Evolutionary conservation across 2,888 invertebrate genomes (phyloP), one percentile per base, ranked within the genome.

Genomic region (Cancer borealis): DNA sequence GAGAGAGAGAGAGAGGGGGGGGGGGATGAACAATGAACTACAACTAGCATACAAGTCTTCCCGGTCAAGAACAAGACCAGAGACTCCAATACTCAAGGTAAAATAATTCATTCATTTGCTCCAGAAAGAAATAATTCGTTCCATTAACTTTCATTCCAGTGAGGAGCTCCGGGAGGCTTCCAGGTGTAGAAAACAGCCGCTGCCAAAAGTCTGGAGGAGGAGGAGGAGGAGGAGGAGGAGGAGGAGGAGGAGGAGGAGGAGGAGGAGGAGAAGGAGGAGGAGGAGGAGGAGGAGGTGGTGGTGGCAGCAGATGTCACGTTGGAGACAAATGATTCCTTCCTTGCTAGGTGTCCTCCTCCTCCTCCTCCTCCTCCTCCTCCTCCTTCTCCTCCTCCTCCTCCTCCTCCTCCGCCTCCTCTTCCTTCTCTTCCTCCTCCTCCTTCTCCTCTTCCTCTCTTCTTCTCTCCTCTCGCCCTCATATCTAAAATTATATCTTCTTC

Each of bases 1-100:
- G 49, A 90, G 90, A 90, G 91, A 60, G 60, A 60, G 91, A 91
- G 60, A 91, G 91, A 91, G 91, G 60, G 91, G 60, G 91, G 60
- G 91, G 60, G 30, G 26, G 60, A 17, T 21, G 39, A 73, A 73
- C 21, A 73, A 21, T 21, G n/a, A 73, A 73, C 30, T 12, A 79
- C 79, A 66, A n/a, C 66, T n/a, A 47, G n/a, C 21, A 47, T 89
- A 8, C 12, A 46, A 21, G 89, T 26, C 17, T 21, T n/a, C 30
- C 26, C 8, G 26, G 10, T 10, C 5, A 30, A 3, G 79, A 26
- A 79, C 30, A 79, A 79, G 21, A 26, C 1, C 1, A 21, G 30
- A 88, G 39, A 17, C 17, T 21, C 2, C 12, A 2, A 30, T 79
- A 21, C 30, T 79, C 79, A 79, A 79, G 79, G 79, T 30, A 79